Conservation (phyloP, 23 tunicate genomes). For the Styela plicata region DNA sequence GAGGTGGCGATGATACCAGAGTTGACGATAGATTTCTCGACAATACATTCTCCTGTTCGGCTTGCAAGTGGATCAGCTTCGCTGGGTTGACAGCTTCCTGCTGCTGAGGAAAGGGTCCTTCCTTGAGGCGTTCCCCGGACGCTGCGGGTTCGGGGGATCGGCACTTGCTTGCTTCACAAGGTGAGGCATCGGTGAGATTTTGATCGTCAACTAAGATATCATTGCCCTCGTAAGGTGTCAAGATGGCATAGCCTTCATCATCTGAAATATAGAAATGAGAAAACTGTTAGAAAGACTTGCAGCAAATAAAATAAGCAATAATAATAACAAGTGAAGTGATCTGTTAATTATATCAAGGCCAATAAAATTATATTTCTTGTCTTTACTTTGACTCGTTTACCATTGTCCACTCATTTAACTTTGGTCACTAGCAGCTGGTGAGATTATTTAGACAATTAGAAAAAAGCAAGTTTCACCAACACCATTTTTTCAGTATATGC, state of each 20-base stretch:
- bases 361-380: no score
- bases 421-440: no score
- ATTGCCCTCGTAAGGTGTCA: constrained; percentile 44
- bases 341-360: no score
- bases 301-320: no score
- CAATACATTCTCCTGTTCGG: constrained; percentile 25
- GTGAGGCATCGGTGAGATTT: constrained; percentile 23
- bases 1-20: neutral
- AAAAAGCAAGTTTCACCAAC: no score
- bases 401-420: no score
- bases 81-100: constrained; percentile 93
- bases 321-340: no score
- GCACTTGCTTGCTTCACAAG: constrained; percentile 50
- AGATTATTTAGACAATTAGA: no score
- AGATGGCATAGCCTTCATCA: constrained; percentile 11
- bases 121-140: constrained; percentile 91
- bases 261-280: no score
- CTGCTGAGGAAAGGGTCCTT: constrained; percentile 91
- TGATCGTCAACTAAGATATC: constrained; percentile 33
- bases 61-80: constrained; percentile 84
- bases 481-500: no score
- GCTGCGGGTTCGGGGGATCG: constrained; percentile 96
- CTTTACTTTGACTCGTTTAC: no score
- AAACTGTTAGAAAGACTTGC: no score
- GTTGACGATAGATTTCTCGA: constrained; percentile 23